Evolutionary conservation across 2,888 invertebrate genomes (phyloP).

Genomic region (Plusia festucae): DNA sequence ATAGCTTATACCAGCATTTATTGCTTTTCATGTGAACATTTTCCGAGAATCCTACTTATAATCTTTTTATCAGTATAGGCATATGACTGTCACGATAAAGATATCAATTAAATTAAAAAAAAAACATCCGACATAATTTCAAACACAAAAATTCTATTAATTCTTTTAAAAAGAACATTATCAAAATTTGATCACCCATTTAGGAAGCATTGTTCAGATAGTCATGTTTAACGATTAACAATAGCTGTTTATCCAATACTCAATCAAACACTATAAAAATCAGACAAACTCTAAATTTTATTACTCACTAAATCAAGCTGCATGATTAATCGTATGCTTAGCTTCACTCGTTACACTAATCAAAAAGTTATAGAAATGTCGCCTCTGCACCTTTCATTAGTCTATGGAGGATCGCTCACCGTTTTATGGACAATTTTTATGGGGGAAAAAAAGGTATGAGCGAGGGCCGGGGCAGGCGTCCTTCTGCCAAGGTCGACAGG

Average conservation of each 20-base stretch:
- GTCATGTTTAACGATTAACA: too few relatives aligned
- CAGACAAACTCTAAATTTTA: conserved; percentile 32
- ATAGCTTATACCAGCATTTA: background rate
- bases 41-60: background rate
- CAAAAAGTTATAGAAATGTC: conserved; percentile 42
- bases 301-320: conserved; percentile 22
- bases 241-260: background rate
- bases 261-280: conserved; percentile 33
- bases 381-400: conserved; percentile 53
- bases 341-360: conserved; percentile 29
- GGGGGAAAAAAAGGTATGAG: conserved; percentile 71
- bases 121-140: too few relatives aligned
- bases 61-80: background rate
- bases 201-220: too few relatives aligned
- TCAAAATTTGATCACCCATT: too few relatives aligned
- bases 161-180: too few relatives aligned
- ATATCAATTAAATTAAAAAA: too few relatives aligned
- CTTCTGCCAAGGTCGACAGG: conserved; percentile 72
- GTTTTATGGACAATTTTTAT: conserved; percentile 76
- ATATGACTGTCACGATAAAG: too few relatives aligned
- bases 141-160: too few relatives aligned
- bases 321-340: conserved; percentile 14
- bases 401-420: conserved; percentile 61
- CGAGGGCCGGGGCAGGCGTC: conserved; percentile 56
- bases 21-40: background rate